Conservation (phyloP, 2,797 vertebrate genomes). For the Lagorchestes hirsutus region DNA sequence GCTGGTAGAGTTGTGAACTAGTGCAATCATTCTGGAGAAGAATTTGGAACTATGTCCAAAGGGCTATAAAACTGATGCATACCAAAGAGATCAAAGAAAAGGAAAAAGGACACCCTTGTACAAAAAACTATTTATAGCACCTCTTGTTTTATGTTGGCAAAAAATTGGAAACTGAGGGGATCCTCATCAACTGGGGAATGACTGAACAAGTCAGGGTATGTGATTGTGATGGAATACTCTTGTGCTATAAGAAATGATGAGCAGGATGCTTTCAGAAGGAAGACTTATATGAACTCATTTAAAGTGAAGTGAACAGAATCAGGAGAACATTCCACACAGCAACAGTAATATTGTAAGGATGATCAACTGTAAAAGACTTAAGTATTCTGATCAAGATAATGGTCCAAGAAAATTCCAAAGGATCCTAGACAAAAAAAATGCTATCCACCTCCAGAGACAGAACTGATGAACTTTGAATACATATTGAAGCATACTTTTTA, state of each 20-base stretch:
- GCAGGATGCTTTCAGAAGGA: not conserved
- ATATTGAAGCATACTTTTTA: not conserved
- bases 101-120: not conserved
- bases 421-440: not conserved
- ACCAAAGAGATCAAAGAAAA: not conserved
- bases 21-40: not conserved
- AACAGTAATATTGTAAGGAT: not conserved
- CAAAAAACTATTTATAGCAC: not conserved
- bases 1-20: not conserved
- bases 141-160: not conserved
- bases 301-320: not conserved
- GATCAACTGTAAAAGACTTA: not conserved
- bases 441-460: not conserved
- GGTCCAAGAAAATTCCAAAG: not conserved
- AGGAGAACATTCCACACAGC: not conserved
- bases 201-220: not conserved
- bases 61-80: not conserved
- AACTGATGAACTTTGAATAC: not conserved
- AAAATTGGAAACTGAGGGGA: not conserved
- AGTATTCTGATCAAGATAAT: not conserved
- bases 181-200: not conserved
- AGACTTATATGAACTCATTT: not conserved
- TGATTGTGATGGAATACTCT: not conserved
- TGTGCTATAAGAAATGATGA: not conserved
- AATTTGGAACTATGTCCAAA: not conserved